Evolutionary conservation across 2,797 vertebrate genomes (phyloP).

Genomic region (Pseudopleuronectes americanus): DNA sequence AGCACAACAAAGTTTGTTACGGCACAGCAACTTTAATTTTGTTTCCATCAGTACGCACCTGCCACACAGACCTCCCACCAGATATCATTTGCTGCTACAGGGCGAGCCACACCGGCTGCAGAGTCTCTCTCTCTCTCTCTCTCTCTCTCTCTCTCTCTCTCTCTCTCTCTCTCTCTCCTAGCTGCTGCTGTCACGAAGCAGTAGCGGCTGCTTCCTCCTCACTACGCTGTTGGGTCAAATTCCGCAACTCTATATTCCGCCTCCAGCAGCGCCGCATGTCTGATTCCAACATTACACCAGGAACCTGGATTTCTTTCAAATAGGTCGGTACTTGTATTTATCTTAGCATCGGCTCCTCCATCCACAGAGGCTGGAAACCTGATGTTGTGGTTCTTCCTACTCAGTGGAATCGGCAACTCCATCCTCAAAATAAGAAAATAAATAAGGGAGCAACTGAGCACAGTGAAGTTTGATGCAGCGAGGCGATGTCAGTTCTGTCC

Average conservation of each 20-base stretch:
- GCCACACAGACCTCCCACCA: constrained; percentile 4
- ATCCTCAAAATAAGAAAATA: not conserved
- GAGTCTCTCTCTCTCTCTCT: not conserved
- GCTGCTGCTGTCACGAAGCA: constrained; percentile 4
- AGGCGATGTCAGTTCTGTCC: not conserved
- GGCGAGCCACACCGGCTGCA: not conserved
- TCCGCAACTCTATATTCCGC: constrained; percentile 8
- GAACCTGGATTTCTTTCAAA: not conserved
- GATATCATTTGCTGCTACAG: not conserved
- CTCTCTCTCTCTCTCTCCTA: not conserved
- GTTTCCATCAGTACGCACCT: not conserved
- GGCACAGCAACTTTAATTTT: not conserved
- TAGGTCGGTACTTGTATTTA: not conserved
- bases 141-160: too few species aligned
- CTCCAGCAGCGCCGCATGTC: not conserved
- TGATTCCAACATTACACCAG: not conserved
- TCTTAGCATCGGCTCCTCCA: not conserved
- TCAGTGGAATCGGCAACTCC: not conserved
- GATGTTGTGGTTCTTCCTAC: not conserved
- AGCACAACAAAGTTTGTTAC: not conserved
- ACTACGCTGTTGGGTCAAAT: constrained; percentile 1
- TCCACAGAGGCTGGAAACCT: not conserved
- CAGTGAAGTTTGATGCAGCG: not conserved
- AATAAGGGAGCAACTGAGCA: not conserved
- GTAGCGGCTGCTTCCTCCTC: not conserved